These are phyloP conservation scores for Aptenodytes forsteri DNA, from an alignment of 2,113 vertebrate genomes.

Conservation along the genomic window DNA sequence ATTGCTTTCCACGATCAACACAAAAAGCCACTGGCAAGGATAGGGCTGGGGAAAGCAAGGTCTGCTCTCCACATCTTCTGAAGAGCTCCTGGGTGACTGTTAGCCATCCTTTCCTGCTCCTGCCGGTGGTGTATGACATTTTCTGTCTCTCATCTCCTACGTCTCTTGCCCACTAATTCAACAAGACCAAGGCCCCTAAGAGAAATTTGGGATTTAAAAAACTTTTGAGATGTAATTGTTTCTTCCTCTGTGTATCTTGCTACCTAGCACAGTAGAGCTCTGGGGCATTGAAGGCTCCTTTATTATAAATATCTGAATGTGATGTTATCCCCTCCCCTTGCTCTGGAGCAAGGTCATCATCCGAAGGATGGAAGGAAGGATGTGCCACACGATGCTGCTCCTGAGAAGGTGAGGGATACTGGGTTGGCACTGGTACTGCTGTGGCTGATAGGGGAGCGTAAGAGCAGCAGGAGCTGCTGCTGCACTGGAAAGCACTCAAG, in stretches of 20 bases:
- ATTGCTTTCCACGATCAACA: background rate
- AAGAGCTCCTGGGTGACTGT: background rate
- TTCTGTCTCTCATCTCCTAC: background rate
- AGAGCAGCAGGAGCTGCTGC: background rate
- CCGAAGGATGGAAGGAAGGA: background rate
- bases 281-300: background rate
- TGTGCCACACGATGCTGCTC: background rate
- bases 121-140: background rate
- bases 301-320: background rate
- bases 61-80: background rate
- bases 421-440: background rate
- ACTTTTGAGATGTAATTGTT: background rate
- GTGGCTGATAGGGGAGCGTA: background rate
- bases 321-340: background rate
- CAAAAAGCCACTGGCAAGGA: background rate
- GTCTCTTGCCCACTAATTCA: background rate
- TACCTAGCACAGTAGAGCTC: background rate
- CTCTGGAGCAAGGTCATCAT: background rate
- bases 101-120: background rate
- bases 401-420: background rate
- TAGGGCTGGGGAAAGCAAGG: background rate
- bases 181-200: background rate
- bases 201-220: background rate
- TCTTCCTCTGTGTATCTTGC: background rate
- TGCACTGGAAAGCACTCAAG: background rate